Conservation (phyloP, 2,113 vertebrate genomes). For the Pleuronectes platessa region DNA sequence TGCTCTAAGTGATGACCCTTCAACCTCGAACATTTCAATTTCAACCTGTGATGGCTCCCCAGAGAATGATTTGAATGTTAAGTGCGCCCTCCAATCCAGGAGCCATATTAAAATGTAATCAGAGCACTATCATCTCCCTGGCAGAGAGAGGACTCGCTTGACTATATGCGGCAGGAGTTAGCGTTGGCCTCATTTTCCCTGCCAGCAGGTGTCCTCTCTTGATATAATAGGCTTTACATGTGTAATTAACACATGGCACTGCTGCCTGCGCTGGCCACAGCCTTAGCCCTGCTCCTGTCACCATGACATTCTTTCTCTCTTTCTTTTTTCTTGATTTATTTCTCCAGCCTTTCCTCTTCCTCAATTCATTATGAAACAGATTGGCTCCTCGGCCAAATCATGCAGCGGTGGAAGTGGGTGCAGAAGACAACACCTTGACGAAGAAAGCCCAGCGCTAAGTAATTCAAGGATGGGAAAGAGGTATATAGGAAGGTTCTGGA, state of each 20-base stretch:
- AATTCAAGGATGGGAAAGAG: slow-evolving; percentile 20
- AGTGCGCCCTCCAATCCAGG: slow-evolving; percentile 79
- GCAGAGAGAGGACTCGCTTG: slow-evolving; percentile 81
- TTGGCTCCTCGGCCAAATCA: slow-evolving; percentile 48
- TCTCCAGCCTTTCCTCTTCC: not conserved
- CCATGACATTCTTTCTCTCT: slow-evolving; percentile 53
- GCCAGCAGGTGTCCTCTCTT: slow-evolving; percentile 94
- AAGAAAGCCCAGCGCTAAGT: slow-evolving; percentile 35
- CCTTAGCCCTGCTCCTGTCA: slow-evolving; percentile 56
- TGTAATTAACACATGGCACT: slow-evolving; percentile 96
- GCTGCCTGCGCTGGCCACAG: slow-evolving; percentile 65
- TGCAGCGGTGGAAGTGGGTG: slow-evolving; percentile 75
- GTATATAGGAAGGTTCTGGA: slow-evolving; percentile 27
- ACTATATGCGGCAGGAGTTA: slow-evolving; percentile 82
- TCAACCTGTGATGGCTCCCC: slow-evolving; percentile 78
- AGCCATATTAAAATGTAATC: slow-evolving; percentile 81
- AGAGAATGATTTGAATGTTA: slow-evolving; percentile 87
- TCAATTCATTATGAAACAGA: slow-evolving; percentile 42
- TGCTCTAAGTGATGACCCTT: slow-evolving; percentile 81
- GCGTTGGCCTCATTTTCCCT: slow-evolving; percentile 90
- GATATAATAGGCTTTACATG: slow-evolving; percentile 92
- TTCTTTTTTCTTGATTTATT: slow-evolving; percentile 54
- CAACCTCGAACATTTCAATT: slow-evolving; percentile 81
- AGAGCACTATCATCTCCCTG: slow-evolving; percentile 86
- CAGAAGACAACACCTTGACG: slow-evolving; percentile 67